Evolutionary conservation across 2,797 vertebrate genomes (phyloP).

Genomic region (Eremophila alpestris): DNA sequence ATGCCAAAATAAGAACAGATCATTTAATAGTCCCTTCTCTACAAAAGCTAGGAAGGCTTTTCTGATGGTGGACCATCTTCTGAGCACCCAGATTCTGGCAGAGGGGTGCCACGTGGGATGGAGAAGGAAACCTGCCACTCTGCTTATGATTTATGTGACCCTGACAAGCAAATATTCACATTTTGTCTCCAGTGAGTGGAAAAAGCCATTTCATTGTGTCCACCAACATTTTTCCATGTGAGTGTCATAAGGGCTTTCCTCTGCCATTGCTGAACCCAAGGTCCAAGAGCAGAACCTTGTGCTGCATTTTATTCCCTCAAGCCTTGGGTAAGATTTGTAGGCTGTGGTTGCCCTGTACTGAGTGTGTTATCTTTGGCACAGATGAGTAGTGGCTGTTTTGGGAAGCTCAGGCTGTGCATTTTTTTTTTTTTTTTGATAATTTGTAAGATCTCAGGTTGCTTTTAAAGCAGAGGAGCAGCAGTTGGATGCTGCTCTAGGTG

Average conservation of each 20-base stretch:
- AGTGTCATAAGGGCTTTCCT: background rate
- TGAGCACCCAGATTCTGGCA: background rate
- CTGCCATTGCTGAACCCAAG: background rate
- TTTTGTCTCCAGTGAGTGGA: background rate
- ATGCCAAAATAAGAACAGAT: background rate
- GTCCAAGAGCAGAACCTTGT: background rate
- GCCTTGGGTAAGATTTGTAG: background rate
- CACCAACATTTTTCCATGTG: fast-evolving
- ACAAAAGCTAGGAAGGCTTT: background rate
- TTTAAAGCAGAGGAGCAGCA: background rate
- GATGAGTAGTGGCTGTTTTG: background rate
- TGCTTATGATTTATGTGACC: background rate
- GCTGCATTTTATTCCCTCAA: background rate
- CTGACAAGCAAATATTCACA: background rate
- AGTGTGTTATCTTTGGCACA: conserved; percentile 29
- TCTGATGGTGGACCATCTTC: background rate
- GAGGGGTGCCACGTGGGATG: fast-evolving
- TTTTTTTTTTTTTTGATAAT: background rate
- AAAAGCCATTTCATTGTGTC: background rate
- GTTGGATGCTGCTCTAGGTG: background rate
- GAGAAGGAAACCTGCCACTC: background rate
- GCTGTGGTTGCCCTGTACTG: background rate
- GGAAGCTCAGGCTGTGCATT: background rate
- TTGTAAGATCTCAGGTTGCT: background rate
- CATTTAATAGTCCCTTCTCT: background rate